phyloP scores from a whole-genome alignment of 2,888 invertebrate species.

The Drosophila falleni region DNA sequence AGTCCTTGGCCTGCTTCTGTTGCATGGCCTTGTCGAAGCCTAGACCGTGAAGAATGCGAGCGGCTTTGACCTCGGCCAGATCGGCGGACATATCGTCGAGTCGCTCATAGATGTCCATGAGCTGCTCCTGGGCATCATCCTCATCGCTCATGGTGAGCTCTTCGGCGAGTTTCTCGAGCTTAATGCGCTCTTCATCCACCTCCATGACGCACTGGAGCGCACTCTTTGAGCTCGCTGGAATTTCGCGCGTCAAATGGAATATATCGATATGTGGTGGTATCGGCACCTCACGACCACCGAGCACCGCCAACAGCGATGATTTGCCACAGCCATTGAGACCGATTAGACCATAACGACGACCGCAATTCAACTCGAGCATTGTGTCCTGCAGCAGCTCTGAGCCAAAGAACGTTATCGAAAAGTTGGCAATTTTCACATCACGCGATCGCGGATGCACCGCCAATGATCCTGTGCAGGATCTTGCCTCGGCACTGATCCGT shows the following conservation, averaged over 20 bases:
- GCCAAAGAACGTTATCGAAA: conserved; percentile 99
- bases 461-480: conserved; percentile 97
- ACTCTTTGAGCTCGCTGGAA: conserved; percentile 98
- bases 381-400: conserved; percentile 98
- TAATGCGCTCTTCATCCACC: conserved; percentile 96
- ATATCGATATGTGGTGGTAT: conserved; percentile 99
- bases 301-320: conserved; percentile 95
- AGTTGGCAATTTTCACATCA: conserved; percentile 97
- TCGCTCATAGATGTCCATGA: conserved; percentile 99
- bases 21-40: conserved; percentile 97
- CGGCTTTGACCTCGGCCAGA: conserved; percentile 97
- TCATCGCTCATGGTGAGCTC: conserved; percentile 93
- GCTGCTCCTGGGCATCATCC: conserved; percentile 97
- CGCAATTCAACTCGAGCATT: conserved; percentile 98
- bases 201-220: conserved; percentile 99
- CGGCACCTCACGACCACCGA: conserved; percentile 97
- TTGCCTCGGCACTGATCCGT: conserved; percentile 95
- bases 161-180: conserved; percentile 96
- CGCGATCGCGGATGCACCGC: conserved; percentile 98
- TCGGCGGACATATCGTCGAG: conserved; percentile 98
- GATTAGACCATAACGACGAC: conserved; percentile 97
- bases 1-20: conserved; percentile 93
- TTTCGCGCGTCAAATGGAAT: conserved; percentile 98
- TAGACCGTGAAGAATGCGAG: conserved; percentile 97
- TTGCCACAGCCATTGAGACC: conserved; percentile 99